Conservation (phyloP, 64 coral and sea anemone species). For the Pocillopora damicornis region DNA sequence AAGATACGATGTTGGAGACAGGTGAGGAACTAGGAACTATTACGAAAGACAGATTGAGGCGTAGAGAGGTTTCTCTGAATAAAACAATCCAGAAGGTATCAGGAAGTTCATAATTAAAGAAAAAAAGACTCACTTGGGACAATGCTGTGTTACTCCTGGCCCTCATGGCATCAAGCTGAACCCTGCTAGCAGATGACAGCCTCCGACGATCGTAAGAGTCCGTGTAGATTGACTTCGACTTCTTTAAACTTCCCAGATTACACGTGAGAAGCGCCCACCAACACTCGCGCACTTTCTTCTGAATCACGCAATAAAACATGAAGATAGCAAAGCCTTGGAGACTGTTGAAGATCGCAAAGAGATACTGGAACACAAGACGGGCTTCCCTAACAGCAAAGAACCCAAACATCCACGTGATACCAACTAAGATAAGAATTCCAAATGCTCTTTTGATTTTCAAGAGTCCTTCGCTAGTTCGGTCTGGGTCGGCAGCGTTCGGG, state of each 20-base stretch:
- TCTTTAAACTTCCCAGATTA: constrained; percentile 74
- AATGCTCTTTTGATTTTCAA: constrained; percentile 82
- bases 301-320: constrained; percentile 96
- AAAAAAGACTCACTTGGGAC: constrained; percentile 58
- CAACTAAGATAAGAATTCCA: constrained; percentile 93
- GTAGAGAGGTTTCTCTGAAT: no score
- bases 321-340: constrained; percentile 96
- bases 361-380: constrained; percentile 85
- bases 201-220: constrained; percentile 85
- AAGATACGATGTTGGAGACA: no score
- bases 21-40: no score
- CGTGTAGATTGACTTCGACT: constrained; percentile 76
- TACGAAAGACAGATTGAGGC: no score
- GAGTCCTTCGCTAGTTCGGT: constrained; percentile 51
- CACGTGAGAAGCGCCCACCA: constrained; percentile 88
- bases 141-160: constrained; percentile 59
- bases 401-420: constrained; percentile 92
- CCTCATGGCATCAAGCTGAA: constrained; percentile 69
- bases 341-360: constrained; percentile 86
- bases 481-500: constrained; percentile 76
- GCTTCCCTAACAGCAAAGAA: constrained; percentile 76
- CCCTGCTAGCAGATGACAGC: constrained; percentile 81
- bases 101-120: not conserved
- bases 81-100: no score
- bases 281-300: constrained; percentile 88